Evolutionary conservation across 2,797 vertebrate genomes (phyloP).

Genomic region (Cryptoblepharus egeriae): DNA sequence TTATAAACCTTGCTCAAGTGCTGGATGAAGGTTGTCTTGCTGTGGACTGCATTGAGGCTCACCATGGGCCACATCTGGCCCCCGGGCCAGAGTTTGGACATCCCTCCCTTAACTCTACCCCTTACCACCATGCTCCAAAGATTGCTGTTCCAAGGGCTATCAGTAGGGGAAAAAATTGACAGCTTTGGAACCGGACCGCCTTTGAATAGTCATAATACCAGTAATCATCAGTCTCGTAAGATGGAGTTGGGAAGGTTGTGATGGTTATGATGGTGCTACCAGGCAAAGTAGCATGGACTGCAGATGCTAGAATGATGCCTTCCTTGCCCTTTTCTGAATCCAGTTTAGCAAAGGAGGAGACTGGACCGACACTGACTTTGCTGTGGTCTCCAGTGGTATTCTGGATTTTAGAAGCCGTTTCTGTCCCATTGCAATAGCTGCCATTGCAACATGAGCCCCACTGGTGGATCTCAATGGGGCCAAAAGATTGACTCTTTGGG

Average conservation of each 20-base stretch:
- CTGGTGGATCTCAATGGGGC: neutral
- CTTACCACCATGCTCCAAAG: neutral
- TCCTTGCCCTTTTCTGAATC: neutral
- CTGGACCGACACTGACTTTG: rapidly evolving
- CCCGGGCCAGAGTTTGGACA: too few relatives aligned
- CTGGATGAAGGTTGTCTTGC: too few relatives aligned
- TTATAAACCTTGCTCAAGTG: too few relatives aligned
- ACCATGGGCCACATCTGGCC: too few relatives aligned
- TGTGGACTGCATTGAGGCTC: too few relatives aligned
- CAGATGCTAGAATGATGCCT: neutral
- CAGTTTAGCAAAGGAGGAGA: neutral
- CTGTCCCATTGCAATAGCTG: neutral
- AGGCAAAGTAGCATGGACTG: too few relatives aligned
- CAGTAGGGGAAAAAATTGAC: neutral
- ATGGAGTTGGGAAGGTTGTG: rapidly evolving
- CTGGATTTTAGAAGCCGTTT: rapidly evolving
- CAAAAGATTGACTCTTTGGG: neutral
- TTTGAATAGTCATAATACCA: too few relatives aligned
- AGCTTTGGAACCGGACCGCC: neutral
- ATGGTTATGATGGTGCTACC: rapidly evolving
- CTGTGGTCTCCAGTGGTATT: too few relatives aligned
- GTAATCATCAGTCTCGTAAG: neutral
- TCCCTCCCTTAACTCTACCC: too few relatives aligned
- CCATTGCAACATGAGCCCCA: neutral
- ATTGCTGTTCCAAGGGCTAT: neutral